A percentile compares a stretch with the other conserved stretches of the same genome.
phyloP scores from a whole-genome alignment of 2,113 vertebrate genomes.

The Python bivittatus region DNA sequence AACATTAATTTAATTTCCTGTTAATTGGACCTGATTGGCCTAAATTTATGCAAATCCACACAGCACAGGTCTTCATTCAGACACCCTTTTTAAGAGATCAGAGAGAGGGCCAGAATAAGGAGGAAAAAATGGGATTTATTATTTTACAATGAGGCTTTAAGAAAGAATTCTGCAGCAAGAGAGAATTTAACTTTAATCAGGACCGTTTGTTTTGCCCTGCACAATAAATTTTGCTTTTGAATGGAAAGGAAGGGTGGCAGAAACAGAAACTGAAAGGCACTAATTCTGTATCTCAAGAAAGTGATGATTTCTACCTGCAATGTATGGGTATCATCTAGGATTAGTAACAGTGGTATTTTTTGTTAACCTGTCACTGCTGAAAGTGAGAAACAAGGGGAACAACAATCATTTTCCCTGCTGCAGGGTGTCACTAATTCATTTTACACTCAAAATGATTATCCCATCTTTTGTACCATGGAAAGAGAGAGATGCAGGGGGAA shows the following conservation, averaged over 20 bases:
- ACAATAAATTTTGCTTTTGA: conserved; percentile 63
- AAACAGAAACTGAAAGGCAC: conserved; percentile 59
- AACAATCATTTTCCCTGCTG: conserved; percentile 50
- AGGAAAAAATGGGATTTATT: conserved; percentile 24
- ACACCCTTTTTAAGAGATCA: conserved; percentile 61
- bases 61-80: conserved; percentile 65
- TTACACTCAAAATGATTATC: conserved; percentile 43
- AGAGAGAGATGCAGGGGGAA: neutral
- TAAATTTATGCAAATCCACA: conserved; percentile 72
- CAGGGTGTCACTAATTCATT: conserved; percentile 42
- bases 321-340: conserved; percentile 61
- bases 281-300: conserved; percentile 63
- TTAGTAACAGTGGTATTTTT: conserved; percentile 63
- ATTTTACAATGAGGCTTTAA: conserved; percentile 6
- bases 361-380: conserved; percentile 66
- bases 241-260: conserved; percentile 18
- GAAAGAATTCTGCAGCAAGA: conserved; percentile 39
- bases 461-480: conserved; percentile 11
- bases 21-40: conserved; percentile 65
- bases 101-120: conserved; percentile 49
- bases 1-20: conserved; percentile 60
- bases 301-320: conserved; percentile 62
- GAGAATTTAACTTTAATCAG: conserved; percentile 64
- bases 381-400: conserved; percentile 59
- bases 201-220: conserved; percentile 60